A percentile compares a stretch with the other conserved stretches of the same genome.
These are phyloP conservation scores for Agrotis exclamationis DNA, from an alignment of 2,888 invertebrate species.

Conservation along the genomic window DNA sequence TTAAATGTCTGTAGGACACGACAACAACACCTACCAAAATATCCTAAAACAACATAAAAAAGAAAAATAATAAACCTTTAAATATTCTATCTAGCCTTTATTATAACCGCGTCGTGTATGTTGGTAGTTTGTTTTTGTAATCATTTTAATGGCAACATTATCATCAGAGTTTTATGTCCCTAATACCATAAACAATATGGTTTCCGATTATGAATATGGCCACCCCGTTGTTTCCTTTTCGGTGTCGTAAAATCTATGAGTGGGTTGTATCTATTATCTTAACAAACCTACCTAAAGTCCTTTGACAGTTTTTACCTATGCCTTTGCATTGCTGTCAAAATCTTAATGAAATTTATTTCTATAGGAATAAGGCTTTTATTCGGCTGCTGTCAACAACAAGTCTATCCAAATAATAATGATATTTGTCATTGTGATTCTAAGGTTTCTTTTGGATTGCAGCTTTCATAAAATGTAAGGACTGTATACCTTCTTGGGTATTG, in stretches of 20 bases:
- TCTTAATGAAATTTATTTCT: background rate
- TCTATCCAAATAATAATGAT: background rate
- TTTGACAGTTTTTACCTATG: background rate
- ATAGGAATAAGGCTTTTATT: background rate
- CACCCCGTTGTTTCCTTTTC: conserved; percentile 59
- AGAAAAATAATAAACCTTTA: conserved; percentile 4
- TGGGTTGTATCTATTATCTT: conserved; percentile 22
- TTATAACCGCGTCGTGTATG: conserved; percentile 17
- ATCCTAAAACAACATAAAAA: background rate
- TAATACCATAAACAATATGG: conserved; percentile 53
- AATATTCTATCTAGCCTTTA: conserved; percentile 28
- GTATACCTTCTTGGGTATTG: background rate
- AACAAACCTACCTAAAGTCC: conserved; percentile 2
- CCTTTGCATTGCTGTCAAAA: background rate
- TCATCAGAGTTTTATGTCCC: conserved; percentile 53
- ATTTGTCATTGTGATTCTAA: background rate
- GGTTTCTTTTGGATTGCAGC: background rate
- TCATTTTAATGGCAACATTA: conserved; percentile 59
- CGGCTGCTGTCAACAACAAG: background rate
- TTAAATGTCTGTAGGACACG: background rate
- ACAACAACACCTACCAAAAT: conserved; percentile 5
- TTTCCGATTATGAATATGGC: conserved; percentile 64
- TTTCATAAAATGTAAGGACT: background rate
- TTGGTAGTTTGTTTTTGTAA: conserved; percentile 39
- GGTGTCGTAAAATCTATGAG: conserved; percentile 44